Conservation (phyloP, 1,140 invertebrate genomes). For the Frieseomelitta varia region DNA sequence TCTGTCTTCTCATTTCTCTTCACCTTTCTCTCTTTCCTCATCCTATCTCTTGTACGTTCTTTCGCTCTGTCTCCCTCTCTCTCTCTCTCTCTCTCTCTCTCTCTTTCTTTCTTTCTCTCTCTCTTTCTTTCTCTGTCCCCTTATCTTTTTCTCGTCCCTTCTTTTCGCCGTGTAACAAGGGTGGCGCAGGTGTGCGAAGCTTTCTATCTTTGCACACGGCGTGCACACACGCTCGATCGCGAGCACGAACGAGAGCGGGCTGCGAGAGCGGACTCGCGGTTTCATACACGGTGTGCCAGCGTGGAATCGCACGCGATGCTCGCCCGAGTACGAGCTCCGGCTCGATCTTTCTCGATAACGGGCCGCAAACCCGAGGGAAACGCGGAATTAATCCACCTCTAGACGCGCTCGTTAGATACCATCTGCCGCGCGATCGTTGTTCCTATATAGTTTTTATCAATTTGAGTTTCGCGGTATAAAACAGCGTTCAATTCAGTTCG, state of each 20-base stretch:
- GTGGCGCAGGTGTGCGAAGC: slow-evolving; percentile 50
- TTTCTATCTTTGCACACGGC: slow-evolving; percentile 54
- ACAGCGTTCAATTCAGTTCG: not conserved
- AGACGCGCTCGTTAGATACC: not conserved
- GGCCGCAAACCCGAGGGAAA: not conserved
- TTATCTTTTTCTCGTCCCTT: not conserved
- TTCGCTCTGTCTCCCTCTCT: not conserved
- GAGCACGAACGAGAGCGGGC: not conserved
- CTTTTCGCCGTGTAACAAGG: slow-evolving; percentile 26
- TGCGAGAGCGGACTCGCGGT: not conserved
- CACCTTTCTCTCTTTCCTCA: not conserved
- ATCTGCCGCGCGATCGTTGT: not conserved
- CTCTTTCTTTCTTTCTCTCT: not conserved
- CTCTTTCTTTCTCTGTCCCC: not conserved
- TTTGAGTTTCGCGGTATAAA: not conserved
- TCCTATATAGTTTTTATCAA: slow-evolving; percentile 1
- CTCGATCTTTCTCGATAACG: slow-evolving; percentile 26
- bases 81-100: not conserved
- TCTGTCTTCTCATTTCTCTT: too few species aligned
- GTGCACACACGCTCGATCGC: not conserved
- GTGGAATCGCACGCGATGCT: slow-evolving; percentile 35
- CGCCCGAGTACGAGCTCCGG: not conserved
- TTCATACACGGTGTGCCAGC: slow-evolving; percentile 38
- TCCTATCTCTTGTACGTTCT: slow-evolving; percentile 3
- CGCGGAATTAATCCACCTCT: slow-evolving; percentile 29